Evolutionary conservation across 2,888 invertebrate genomes (phyloP), one percentile per base, ranked within the genome.

Genomic region (Ophion ellenae): DNA sequence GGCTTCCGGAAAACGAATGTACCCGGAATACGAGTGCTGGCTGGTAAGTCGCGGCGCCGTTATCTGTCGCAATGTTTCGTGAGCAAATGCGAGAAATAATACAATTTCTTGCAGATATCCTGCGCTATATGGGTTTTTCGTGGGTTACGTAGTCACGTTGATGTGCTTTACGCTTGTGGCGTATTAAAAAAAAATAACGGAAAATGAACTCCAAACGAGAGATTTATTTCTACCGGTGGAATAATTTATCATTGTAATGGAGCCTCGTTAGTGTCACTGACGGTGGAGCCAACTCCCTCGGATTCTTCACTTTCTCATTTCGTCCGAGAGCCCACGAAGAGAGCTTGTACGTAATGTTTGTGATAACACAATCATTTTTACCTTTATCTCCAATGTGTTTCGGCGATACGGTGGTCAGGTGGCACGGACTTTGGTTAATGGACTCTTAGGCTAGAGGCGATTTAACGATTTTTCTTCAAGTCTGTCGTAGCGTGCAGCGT

Each of bases 161-260:
- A n/a, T 70, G 70, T 79, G 76, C 61, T 80, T 59, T 59, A 47
- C 78, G 24, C 40, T 59, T 36, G 61, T 61, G 73, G 77, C 69
- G 84, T 81, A 81, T 87, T 81, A 87, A 87, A 80, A 82, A 75
- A 20, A 76, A 64, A 57, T n/a, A 67, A 40, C 79, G 75, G n/a
- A 53, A 53, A 53, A 53, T 53, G 14, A 53, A 53, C 53, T 53
- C 53, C 36, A 69, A 84, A 84, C 81, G 84, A 81, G 86, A 86
- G 79, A 87, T 86, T 86, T 88, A 88, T 87, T 88, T 70, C 82
- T 80, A 78, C 84, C 78, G 81, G 81, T 61, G 69, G 75, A 86
- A 88, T 86, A 87, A 87, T 88, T 85, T 88, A 88, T 88, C 86
- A 87, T 88, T 85, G 70, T 85, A 88, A 88, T 88, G 81, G 85